phyloP scores from a whole-genome alignment of 1,140 invertebrate species.

The Sitophilus oryzae region DNA sequence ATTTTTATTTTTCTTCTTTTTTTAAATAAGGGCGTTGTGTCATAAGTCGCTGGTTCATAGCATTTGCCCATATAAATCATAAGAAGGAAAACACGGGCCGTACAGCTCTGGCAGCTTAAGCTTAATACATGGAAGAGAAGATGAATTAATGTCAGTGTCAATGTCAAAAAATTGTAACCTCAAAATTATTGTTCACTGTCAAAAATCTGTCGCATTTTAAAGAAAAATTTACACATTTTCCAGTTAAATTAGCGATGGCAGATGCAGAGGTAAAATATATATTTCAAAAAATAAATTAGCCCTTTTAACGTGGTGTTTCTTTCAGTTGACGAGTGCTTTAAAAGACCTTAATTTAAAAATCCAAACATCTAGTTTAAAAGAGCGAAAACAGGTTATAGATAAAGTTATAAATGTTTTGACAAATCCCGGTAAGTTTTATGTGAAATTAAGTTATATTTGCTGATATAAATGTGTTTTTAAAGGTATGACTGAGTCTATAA shows the following conservation, averaged over 20 bases:
- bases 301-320: slow-evolving; percentile 40
- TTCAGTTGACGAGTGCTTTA: slow-evolving; percentile 64
- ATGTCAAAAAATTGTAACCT: too few species aligned
- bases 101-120: too few species aligned
- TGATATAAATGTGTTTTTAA: slow-evolving; percentile 44
- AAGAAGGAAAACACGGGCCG: too few species aligned
- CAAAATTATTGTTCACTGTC: too few species aligned
- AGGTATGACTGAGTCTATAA: slow-evolving; percentile 73
- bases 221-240: slow-evolving; percentile 6
- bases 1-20: too few species aligned
- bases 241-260: slow-evolving; percentile 41
- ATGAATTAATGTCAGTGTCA: too few species aligned
- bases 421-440: slow-evolving; percentile 57
- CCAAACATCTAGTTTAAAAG: slow-evolving; percentile 68
- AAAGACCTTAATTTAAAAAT: slow-evolving; percentile 75
- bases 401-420: slow-evolving; percentile 66
- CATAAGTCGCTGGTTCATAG: too few species aligned
- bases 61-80: too few species aligned
- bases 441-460: slow-evolving; percentile 9
- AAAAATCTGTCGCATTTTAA: too few species aligned
- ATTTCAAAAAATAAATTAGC: slow-evolving; percentile 6
- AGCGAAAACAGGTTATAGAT: slow-evolving; percentile 62
- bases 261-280: slow-evolving; percentile 38
- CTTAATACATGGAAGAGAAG: too few species aligned
- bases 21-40: too few species aligned